Conservation (phyloP, 2,113 vertebrate genomes). For the Hiodon tergisus region DNA sequence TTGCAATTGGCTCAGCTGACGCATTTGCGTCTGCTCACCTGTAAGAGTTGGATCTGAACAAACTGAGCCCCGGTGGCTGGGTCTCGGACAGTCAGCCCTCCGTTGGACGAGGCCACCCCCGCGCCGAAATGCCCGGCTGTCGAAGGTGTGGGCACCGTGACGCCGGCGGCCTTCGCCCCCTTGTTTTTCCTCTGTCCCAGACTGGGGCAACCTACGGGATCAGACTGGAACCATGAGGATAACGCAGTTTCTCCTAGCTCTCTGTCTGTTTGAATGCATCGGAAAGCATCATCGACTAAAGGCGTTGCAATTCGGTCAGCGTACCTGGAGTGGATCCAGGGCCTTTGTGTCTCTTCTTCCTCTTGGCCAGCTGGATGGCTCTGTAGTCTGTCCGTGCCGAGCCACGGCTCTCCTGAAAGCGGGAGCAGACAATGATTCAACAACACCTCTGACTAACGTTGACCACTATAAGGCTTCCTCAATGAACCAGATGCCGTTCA, state of each 20-base stretch:
- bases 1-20: background rate
- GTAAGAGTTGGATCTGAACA: slow-evolving; percentile 84
- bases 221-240: background rate
- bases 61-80: slow-evolving; percentile 73
- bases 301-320: slow-evolving; percentile 11
- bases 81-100: slow-evolving; percentile 70
- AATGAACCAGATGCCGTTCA: background rate
- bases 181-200: slow-evolving; percentile 69
- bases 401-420: slow-evolving; percentile 78
- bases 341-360: slow-evolving; percentile 72
- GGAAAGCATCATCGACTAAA: background rate
- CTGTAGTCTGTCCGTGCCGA: slow-evolving; percentile 93
- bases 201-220: slow-evolving; percentile 53
- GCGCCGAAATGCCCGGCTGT: slow-evolving; percentile 57
- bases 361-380: slow-evolving; percentile 89
- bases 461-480: background rate
- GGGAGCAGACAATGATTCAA: slow-evolving; percentile 19
- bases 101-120: slow-evolving; percentile 57
- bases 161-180: slow-evolving; percentile 49
- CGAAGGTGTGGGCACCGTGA: slow-evolving; percentile 34
- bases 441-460: slow-evolving; percentile 15
- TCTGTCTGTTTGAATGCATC: background rate
- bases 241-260: background rate
- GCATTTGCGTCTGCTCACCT: slow-evolving; percentile 64
- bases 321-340: slow-evolving; percentile 66